Conservation (phyloP, 2,797 vertebrate genomes). For the Rhinogobio ventralis region DNA sequence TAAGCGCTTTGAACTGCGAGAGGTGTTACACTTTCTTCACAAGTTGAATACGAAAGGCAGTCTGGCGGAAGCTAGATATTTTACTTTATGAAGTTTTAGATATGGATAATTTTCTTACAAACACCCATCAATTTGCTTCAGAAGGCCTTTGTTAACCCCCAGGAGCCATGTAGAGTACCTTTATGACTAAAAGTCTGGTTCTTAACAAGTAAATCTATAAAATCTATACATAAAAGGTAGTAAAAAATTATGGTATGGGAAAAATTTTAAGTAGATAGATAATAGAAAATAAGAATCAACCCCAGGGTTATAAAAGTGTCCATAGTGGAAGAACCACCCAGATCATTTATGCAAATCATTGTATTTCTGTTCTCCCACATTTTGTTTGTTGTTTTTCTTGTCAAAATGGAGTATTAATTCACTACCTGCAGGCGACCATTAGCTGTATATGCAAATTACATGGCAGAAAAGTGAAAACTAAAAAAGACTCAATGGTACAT, state of each 20-base stretch:
- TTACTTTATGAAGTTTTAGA: too few relatives aligned
- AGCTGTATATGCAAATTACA: slow-evolving; percentile 51
- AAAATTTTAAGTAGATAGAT: not conserved
- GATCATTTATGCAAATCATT: slow-evolving; percentile 35
- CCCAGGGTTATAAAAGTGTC: not conserved
- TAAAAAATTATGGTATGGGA: not conserved
- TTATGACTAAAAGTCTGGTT: not conserved
- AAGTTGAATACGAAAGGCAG: too few relatives aligned
- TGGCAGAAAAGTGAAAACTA: not conserved
- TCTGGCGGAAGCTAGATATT: too few relatives aligned
- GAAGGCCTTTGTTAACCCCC: too few relatives aligned
- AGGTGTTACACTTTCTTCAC: too few relatives aligned
- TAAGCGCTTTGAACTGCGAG: too few relatives aligned
- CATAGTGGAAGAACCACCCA: not conserved
- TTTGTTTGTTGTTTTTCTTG: slow-evolving; percentile 3
- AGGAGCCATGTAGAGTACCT: too few relatives aligned
- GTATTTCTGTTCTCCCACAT: not conserved
- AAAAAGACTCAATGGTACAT: slow-evolving; percentile 17
- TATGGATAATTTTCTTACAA: too few relatives aligned
- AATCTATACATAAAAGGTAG: not conserved
- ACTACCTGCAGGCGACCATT: slow-evolving; percentile 37
- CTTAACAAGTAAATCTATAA: not conserved
- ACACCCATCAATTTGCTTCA: too few relatives aligned
- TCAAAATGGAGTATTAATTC: slow-evolving; percentile 54
- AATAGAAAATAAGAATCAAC: not conserved